Evolutionary conservation across 2,797 vertebrate genomes (phyloP).

Genomic region (Pipistrellus nathusii): DNA sequence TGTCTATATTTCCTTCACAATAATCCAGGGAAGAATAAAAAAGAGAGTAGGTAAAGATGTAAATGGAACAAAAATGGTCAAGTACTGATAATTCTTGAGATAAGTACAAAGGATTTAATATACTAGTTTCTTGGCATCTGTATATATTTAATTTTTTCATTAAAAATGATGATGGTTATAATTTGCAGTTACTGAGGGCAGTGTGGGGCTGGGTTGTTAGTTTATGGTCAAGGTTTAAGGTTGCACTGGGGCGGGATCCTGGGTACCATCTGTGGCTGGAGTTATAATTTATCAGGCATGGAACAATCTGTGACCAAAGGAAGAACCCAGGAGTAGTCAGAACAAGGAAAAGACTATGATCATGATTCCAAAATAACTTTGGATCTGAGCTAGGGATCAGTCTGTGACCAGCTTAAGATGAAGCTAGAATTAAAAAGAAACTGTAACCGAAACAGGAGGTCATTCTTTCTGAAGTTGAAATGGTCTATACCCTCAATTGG

Average conservation of each 20-base stretch:
- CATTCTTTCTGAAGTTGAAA: slow-evolving; percentile 7
- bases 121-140: not conserved
- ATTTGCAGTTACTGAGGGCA: not conserved
- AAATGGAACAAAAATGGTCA: not conserved
- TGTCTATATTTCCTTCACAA: not conserved
- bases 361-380: not conserved
- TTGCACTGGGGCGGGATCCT: not conserved
- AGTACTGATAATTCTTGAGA: not conserved
- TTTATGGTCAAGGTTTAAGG: not conserved
- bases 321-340: not conserved
- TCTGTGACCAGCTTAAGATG: not conserved
- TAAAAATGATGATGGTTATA: not conserved
- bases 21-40: not conserved
- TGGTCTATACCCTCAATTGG: not conserved
- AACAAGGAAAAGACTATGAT: not conserved
- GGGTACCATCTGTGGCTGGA: not conserved
- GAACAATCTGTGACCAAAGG: not conserved
- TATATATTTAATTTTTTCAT: not conserved
- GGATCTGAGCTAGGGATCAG: not conserved
- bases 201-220: not conserved
- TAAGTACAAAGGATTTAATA: not conserved
- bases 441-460: not conserved
- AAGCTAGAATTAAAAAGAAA: slow-evolving; percentile 15
- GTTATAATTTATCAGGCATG: not conserved
- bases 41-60: not conserved